phyloP scores from a whole-genome alignment of 37 sponge, comb jelly and placozoan genomes.

The Hexactinellida sp. region DNA sequence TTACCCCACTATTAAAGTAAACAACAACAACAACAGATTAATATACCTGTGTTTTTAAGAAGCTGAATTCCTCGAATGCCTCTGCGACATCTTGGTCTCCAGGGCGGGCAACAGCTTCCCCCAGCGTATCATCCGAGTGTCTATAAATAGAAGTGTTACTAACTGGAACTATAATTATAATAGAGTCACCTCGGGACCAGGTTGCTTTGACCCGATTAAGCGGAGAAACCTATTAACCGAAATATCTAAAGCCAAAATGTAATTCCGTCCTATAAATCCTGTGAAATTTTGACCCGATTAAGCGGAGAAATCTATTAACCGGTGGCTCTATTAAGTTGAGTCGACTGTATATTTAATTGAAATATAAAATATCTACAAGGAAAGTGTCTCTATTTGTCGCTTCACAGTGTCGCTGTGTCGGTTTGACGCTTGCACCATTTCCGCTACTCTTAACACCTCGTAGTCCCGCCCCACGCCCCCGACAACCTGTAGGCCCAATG shows the following conservation, averaged over 20 bases:
- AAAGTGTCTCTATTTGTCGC: not conserved
- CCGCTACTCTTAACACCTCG: not conserved
- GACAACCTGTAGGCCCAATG: not conserved
- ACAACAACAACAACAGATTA: no score
- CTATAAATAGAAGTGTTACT: constrained; percentile 16
- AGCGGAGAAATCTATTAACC: no score
- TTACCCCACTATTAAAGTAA: no score
- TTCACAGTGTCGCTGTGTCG: not conserved
- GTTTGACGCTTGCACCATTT: not conserved
- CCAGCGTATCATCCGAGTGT: not conserved
- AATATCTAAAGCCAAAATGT: no score
- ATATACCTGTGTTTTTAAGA: not conserved
- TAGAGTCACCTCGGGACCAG: no score
- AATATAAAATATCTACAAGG: not conserved
- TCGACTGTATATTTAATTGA: no score
- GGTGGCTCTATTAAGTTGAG: no score
- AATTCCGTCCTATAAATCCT: no score
- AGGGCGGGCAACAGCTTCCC: not conserved
- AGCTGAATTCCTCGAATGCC: not conserved
- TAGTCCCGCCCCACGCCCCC: not conserved
- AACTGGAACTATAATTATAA: no score
- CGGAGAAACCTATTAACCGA: no score
- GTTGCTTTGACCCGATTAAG: no score
- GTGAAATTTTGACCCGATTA: no score
- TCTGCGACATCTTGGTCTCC: constrained; percentile 15